These are phyloP conservation scores for Calephelis perditalis DNA, from an alignment of 2,888 invertebrate genomes.

Conservation along the genomic window DNA sequence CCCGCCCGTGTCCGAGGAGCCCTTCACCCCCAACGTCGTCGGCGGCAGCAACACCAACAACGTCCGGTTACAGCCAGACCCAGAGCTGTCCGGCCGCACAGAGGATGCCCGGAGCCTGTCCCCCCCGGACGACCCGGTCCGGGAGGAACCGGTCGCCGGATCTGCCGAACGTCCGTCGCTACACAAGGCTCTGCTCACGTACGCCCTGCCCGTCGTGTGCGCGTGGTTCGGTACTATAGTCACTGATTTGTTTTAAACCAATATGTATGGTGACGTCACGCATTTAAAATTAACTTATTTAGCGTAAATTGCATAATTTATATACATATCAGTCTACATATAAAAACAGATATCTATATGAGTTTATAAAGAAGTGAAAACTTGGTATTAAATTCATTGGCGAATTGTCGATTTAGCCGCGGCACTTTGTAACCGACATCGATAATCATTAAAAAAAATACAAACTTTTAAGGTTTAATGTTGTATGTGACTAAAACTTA, in stretches of 20 bases:
- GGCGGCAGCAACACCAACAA: constrained; percentile 45
- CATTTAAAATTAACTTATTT: constrained; percentile 21
- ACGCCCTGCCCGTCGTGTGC: constrained; percentile 88
- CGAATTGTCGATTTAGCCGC: too few relatives aligned
- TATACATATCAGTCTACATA: constrained; percentile 17
- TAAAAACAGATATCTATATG: background rate
- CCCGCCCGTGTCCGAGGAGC: constrained; percentile 37
- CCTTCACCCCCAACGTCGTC: constrained; percentile 47
- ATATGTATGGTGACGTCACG: constrained; percentile 20
- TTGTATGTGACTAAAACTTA: too few relatives aligned
- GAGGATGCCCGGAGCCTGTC: constrained; percentile 4
- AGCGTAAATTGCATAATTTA: constrained; percentile 17
- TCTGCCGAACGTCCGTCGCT: constrained; percentile 69
- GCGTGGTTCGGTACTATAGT: constrained; percentile 92
- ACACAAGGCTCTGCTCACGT: constrained; percentile 82
- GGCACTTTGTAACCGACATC: too few relatives aligned
- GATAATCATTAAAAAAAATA: too few relatives aligned
- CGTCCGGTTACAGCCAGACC: constrained; percentile 35
- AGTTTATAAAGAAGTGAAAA: too few relatives aligned
- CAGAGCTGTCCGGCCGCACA: constrained; percentile 20
- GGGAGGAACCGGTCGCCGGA: constrained; percentile 45
- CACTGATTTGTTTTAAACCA: constrained; percentile 86
- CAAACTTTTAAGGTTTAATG: too few relatives aligned
- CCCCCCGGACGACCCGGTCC: constrained; percentile 28
- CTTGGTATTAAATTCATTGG: too few relatives aligned